Percentiles rank a stretch among this genome's conserved stretches.
Conservation (phyloP, 2,113 vertebrate species). For the Sinosuthora webbiana region DNA sequence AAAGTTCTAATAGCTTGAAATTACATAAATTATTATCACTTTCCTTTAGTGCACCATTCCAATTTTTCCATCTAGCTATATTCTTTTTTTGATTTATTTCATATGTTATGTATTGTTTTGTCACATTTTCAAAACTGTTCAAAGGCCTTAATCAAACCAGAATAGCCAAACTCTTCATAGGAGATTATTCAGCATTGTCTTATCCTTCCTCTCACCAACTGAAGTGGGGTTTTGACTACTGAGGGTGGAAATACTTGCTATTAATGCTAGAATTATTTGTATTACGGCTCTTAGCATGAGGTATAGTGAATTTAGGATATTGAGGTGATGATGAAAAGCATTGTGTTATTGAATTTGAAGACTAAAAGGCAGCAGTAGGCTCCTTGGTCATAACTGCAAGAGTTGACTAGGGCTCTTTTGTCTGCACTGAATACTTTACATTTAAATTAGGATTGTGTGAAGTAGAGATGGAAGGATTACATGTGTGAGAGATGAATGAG, state of each 20-base stretch:
- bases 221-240: background rate
- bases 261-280: conserved; percentile 20
- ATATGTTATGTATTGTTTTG: background rate
- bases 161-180: background rate
- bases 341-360: conserved; percentile 11
- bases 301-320: conserved; percentile 20
- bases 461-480: conserved; percentile 69
- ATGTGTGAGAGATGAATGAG: conserved; percentile 58
- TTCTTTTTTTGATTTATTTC: background rate
- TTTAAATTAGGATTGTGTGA: conserved; percentile 69
- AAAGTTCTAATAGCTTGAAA: background rate
- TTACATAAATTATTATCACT: background rate
- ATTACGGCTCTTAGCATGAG: background rate
- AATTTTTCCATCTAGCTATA: background rate
- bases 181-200: background rate
- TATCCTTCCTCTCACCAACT: background rate
- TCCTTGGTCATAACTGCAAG: conserved; percentile 17
- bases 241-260: background rate
- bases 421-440: conserved; percentile 57
- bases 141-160: background rate
- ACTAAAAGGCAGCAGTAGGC: conserved; percentile 16
- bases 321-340: conserved; percentile 14
- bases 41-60: background rate
- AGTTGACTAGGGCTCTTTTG: conserved; percentile 36
- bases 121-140: background rate